phyloP scores from a whole-genome alignment of 2,113 vertebrate genomes.

The Leucosticte australis region DNA sequence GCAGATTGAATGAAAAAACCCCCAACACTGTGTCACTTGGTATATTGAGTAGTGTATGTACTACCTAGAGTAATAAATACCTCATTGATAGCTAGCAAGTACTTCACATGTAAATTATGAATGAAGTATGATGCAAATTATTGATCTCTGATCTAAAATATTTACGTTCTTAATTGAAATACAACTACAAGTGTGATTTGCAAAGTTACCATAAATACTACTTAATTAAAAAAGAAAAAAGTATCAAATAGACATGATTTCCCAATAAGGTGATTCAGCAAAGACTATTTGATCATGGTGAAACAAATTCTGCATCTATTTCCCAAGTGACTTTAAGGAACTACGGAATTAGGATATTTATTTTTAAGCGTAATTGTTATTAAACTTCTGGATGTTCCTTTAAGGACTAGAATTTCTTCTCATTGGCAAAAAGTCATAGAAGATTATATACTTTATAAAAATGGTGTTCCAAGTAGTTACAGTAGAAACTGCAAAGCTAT shows the following conservation, averaged over 20 bases:
- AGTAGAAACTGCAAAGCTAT: background rate
- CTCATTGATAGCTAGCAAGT: background rate
- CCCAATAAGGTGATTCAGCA: background rate
- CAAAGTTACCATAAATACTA: background rate
- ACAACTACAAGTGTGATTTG: background rate
- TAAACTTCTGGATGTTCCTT: background rate
- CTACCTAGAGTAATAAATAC: background rate
- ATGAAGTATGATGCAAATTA: slow-evolving; percentile 22
- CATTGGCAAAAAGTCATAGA: background rate
- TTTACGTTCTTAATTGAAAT: slow-evolving; percentile 13
- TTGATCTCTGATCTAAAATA: background rate
- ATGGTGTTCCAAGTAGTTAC: background rate
- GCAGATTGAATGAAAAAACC: background rate
- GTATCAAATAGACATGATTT: background rate
- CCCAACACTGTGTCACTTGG: background rate
- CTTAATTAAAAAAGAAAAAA: background rate
- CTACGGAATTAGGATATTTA: background rate
- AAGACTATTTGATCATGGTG: background rate
- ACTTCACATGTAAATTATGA: background rate
- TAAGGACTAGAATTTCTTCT: background rate
- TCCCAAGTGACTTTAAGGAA: background rate
- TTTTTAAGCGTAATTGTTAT: background rate
- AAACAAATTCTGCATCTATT: background rate
- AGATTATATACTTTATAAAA: background rate
- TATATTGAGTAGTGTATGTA: background rate